Conservation (phyloP, 1,140 invertebrate species). For the Galleria mellonella region DNA sequence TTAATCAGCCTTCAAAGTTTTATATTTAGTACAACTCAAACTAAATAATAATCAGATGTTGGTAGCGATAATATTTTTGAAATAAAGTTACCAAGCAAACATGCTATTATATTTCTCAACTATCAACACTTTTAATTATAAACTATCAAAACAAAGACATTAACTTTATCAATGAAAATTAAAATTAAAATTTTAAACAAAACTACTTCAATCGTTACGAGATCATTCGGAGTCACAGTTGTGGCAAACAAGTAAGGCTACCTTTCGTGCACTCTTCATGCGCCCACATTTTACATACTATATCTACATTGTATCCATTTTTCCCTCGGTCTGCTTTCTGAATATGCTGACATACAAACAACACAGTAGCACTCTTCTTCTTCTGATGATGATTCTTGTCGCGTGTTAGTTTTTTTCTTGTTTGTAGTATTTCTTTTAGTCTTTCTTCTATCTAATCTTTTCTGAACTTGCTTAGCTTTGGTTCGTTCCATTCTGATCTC, state of each 20-base stretch:
- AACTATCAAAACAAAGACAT: too few relatives aligned
- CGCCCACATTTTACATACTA: constrained; percentile 20
- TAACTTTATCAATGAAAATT: too few relatives aligned
- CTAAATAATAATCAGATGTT: too few relatives aligned
- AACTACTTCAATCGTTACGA: too few relatives aligned
- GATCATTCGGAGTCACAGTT: constrained; percentile 17
- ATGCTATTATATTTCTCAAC: too few relatives aligned
- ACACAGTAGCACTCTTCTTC: constrained; percentile 16
- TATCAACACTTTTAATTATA: too few relatives aligned
- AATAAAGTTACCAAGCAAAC: too few relatives aligned
- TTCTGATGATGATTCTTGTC: background rate
- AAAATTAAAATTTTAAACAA: too few relatives aligned
- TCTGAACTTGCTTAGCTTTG: constrained; percentile 10
- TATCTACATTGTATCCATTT: constrained; percentile 18
- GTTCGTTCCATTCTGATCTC: constrained; percentile 6
- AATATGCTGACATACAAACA: constrained; percentile 14
- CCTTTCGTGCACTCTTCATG: constrained; percentile 22
- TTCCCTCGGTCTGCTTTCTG: constrained; percentile 14
- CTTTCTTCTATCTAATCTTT: constrained; percentile 12
- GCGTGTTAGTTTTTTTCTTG: constrained; percentile 1
- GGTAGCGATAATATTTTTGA: too few relatives aligned
- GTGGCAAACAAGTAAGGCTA: constrained; percentile 13
- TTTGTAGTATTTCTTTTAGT: constrained; percentile 10
- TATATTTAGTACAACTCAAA: too few relatives aligned
- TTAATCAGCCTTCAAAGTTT: too few relatives aligned